Evolutionary conservation across 2,888 invertebrate species (phyloP).

Genomic region (Synanthedon vespiformis): DNA sequence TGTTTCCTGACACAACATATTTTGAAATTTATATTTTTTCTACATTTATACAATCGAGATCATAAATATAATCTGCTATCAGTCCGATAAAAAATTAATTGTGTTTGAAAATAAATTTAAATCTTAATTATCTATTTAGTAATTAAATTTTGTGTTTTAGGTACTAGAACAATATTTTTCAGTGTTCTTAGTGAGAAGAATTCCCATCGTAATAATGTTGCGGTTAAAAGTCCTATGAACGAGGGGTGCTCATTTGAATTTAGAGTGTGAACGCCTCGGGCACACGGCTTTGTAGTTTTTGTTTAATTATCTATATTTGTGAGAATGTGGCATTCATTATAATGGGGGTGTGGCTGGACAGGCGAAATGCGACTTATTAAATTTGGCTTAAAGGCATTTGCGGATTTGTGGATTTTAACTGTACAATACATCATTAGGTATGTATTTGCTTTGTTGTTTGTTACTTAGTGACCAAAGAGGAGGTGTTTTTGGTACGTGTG

Average conservation of each 20-base stretch:
- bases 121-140: neutral
- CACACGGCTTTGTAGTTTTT: conserved; percentile 57
- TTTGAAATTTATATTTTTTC: no score
- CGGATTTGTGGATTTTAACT: conserved; percentile 8
- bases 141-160: neutral
- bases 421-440: neutral
- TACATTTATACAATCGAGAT: no score
- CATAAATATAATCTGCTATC: no score
- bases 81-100: no score
- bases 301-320: conserved; percentile 54
- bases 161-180: neutral
- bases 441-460: no score
- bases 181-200: neutral
- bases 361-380: conserved; percentile 38
- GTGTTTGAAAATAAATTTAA: neutral
- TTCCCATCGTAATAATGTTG: conserved; percentile 6
- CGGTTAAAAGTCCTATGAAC: conserved; percentile 36
- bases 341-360: conserved; percentile 31
- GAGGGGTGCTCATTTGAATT: conserved; percentile 61
- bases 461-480: no score
- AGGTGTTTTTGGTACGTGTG: no score
- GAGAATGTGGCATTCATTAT: conserved; percentile 48
- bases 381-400: conserved; percentile 57
- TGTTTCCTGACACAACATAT: no score
- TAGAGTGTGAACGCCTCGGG: conserved; percentile 41